Base-by-base conservation (phyloP, 2,113 vertebrate species). In the Pithys albifrons region DNA sequence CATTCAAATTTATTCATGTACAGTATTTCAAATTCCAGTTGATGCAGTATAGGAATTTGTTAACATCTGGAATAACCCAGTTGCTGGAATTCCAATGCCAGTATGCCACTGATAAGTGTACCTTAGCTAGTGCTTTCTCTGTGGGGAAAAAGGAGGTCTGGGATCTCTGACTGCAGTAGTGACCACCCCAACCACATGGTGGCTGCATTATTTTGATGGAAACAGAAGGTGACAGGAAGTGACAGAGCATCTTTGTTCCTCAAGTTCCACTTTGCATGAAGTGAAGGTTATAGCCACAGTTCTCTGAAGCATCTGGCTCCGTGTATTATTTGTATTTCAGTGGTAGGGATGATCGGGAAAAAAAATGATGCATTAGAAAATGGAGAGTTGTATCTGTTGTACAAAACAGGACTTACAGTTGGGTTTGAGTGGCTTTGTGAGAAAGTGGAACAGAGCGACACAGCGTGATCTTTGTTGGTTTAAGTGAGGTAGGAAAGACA, bases 1-100 rank as follows among this genome's bases (percentile, higher is more conserved):
- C 80, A 79, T 96, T 88, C 22, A 85, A 89, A 95, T 95, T 74
- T 91, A 85, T 87, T 95, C 37, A 35, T 18, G 3, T 18, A 7
- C 66, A 72, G 31, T 45, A 59, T 58, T 89, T 65, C 29, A 91
- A 59, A 84, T 80, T 67, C 46, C 93, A 79, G 41, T 25, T 87
- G 22, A 23, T 31, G 45, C 12, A 39, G 19, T 46, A 22, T 10
- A 59, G 46, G 41, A 73, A 79, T 71, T 82, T 51, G 19, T 64
- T 66, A 80, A 71, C 64, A 48, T 43, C 48, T 86, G 52, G 31
- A 59, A 72, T 67, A 67, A 88, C 64, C 0, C 23, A 75, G 65
- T 31, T 54, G n/a, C 7, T 62, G 35, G 14, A 76, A 90, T 37
- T 39, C 35, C 55, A 64, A 0, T 25, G 39, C 46, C 58, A 70